Conservation (phyloP, 2,113 vertebrate genomes). For the Camelus bactrianus region DNA sequence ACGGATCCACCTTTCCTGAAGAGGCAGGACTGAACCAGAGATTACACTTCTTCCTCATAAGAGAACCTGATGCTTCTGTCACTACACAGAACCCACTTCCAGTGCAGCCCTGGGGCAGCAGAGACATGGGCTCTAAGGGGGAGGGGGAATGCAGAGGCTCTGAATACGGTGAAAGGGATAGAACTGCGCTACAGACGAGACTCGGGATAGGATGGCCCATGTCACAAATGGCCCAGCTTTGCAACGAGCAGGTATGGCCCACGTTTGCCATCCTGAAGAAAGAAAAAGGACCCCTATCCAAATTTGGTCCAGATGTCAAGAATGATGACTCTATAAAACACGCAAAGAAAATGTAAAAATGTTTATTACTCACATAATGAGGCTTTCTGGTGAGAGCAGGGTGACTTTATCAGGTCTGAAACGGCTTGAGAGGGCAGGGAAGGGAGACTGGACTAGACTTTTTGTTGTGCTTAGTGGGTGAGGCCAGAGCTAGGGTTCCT, state of each 20-base stretch:
- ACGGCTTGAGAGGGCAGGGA: background rate
- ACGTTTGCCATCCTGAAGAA: background rate
- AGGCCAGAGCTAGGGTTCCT: background rate
- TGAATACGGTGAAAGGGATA: background rate
- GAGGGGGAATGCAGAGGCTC: background rate
- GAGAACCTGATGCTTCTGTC: background rate
- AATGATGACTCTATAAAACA: background rate
- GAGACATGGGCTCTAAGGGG: no score
- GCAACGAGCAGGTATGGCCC: background rate
- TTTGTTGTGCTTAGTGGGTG: background rate
- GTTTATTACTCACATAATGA: background rate
- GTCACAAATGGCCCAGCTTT: background rate
- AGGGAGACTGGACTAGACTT: background rate
- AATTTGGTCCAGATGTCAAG: background rate
- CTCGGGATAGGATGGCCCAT: fast-evolving
- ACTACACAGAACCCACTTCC: background rate
- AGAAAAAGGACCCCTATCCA: no score
- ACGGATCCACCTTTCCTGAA: background rate
- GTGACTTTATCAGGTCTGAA: background rate
- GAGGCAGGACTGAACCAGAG: background rate
- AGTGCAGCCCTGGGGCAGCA: background rate
- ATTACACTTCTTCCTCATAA: background rate
- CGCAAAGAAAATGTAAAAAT: background rate
- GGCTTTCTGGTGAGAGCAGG: background rate
- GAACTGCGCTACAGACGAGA: background rate